Percentiles rank a stretch among this genome's conserved stretches.
Evolutionary conservation across 2,888 invertebrate species (phyloP).

Genomic region (Hyalella azteca): DNA sequence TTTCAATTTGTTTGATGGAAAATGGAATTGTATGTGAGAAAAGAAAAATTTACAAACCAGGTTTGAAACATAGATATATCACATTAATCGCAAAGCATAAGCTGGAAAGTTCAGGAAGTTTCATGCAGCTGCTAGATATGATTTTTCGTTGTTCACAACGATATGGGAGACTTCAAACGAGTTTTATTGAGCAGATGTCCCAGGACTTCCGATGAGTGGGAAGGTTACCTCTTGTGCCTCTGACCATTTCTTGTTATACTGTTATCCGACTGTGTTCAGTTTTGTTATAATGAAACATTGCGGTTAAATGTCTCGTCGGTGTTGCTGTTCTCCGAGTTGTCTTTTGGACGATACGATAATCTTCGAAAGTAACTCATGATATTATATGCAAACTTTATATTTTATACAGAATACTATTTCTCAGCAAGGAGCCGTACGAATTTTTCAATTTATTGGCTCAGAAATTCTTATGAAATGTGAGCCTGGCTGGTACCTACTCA

Average conservation of each 20-base stretch:
- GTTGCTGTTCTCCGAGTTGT: background rate
- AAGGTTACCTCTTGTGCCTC: conserved; percentile 28
- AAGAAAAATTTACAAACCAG: too few species aligned
- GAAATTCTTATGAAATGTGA: too few species aligned
- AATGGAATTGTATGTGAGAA: too few species aligned
- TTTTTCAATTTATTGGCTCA: background rate
- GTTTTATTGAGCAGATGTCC: too few species aligned
- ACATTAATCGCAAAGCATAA: too few species aligned
- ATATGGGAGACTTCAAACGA: too few species aligned
- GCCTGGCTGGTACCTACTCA: background rate
- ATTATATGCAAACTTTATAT: conserved; percentile 4
- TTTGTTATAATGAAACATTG: conserved; percentile 15
- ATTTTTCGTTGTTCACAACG: too few species aligned
- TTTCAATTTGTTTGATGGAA: too few species aligned
- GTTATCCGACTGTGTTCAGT: conserved; percentile 28
- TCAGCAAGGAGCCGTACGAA: background rate
- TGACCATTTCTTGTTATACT: conserved; percentile 27
- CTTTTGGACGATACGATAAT: background rate
- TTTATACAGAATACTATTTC: background rate
- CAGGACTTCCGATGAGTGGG: background rate
- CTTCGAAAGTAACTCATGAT: background rate
- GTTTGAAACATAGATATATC: too few species aligned
- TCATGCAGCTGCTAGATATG: too few species aligned
- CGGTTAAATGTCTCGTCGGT: conserved; percentile 10
- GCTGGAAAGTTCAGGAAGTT: too few species aligned